A percentile compares a stretch with the other conserved stretches of the same genome.
These are phyloP conservation scores for Pristionchus mayeri DNA, from an alignment of 2,888 invertebrate genomes.

Conservation along the genomic window DNA sequence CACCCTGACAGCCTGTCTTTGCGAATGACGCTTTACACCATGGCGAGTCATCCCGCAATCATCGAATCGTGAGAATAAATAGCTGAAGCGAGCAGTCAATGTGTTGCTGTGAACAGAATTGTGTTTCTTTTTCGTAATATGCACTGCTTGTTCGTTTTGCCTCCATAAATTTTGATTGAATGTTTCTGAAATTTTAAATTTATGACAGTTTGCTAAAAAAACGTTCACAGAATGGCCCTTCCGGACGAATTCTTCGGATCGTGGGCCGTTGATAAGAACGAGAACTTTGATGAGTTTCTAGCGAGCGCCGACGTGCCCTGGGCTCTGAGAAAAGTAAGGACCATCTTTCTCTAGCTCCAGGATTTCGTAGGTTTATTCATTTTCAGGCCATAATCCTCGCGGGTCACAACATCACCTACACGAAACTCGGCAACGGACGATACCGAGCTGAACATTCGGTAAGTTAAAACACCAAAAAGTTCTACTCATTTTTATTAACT, in stretches of 20 bases:
- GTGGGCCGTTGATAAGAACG: neutral
- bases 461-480: too few species aligned
- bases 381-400: neutral
- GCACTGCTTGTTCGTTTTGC: too few species aligned
- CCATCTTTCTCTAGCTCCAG: neutral
- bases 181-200: too few species aligned
- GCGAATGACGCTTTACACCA: too few species aligned
- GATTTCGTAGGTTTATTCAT: neutral
- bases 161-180: too few species aligned
- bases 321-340: neutral
- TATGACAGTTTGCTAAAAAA: too few species aligned
- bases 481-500: neutral
- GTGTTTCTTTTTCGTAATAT: too few species aligned
- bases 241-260: neutral
- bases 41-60: too few species aligned
- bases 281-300: neutral
- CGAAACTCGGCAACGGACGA: neutral
- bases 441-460: neutral
- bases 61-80: too few species aligned
- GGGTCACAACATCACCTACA: neutral
- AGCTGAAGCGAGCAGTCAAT: too few species aligned
- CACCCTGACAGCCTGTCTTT: too few species aligned
- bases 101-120: too few species aligned
- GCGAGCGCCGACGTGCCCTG: neutral
- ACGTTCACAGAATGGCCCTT: slow-evolving; percentile 8